Base-by-base conservation (phyloP, 1,140 invertebrate genomes). In the Anagrus nilaparvatae region DNA sequence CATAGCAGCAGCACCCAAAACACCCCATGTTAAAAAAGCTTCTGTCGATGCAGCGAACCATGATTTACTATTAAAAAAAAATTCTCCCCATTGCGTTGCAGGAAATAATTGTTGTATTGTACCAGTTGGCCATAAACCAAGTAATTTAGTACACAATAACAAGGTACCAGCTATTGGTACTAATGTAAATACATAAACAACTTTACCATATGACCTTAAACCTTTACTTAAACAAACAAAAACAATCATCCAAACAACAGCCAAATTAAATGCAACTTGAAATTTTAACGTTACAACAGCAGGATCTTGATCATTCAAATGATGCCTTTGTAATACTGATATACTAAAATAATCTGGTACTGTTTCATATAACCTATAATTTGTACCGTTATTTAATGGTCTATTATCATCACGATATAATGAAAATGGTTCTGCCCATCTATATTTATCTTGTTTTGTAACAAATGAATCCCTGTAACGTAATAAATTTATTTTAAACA, bases 11-110 rank as follows among this genome's bases (percentile, higher is more conserved):
- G 85, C 80, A 1, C 87, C 86, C n/a, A 91, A 66, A 1, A 92
- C 58, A 8, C 86, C 86, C 90, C 89, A 94, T 0, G 87, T 91
- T 17, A 91, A 72, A 58, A 93, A 92, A 2, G 81, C 79, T 67
- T 93, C 89, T 56, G 87, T 79, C 1, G 84, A 81, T 1, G 90
- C 90, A 2, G 87, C 82, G 8, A 85, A 71, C 90, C 90, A 94
- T 46, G 61, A 67, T 34, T 60, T 65, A 1, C 58, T 59, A 43
- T 87, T 87, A 8, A 84, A 72, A 55, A 90, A 85, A 65, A 91
- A 89, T 60, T 89, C 85, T 44, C 72, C 75, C 77, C 86, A 88
- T 18, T 79, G 76, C 5, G 81, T 84, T 46, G 81, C 75, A 0
- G 79, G 75, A 58, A 88, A 87, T 18, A 84, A 70, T 40, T 81